Evolutionary conservation across 2,888 invertebrate genomes (phyloP).

Genomic region (Lepidochitona cinerea): DNA sequence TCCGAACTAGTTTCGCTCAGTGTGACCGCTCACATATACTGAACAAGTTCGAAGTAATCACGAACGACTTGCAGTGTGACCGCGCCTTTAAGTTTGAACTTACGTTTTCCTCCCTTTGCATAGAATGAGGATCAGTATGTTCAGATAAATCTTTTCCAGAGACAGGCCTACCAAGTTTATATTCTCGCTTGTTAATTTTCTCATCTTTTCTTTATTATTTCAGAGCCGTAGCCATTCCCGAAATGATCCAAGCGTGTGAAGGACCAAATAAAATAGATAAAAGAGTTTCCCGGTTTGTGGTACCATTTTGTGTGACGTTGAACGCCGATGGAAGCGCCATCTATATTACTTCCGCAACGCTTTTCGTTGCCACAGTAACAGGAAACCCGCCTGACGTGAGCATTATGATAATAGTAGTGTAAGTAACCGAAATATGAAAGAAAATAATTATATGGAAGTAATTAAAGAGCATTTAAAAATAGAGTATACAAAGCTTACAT

Average conservation of each 20-base stretch:
- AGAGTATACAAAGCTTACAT: no score
- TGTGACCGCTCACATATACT: no score
- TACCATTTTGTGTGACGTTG: constrained; percentile 61
- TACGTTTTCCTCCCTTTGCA: no score
- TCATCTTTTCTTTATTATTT: constrained; percentile 2
- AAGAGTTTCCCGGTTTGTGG: constrained; percentile 46
- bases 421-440: constrained; percentile 20
- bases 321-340: constrained; percentile 62
- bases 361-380: constrained; percentile 51
- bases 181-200: no score
- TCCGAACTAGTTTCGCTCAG: no score
- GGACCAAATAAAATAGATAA: constrained; percentile 51
- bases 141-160: no score
- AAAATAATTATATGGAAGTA: background rate
- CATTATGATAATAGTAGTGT: constrained; percentile 48
- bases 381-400: constrained; percentile 35
- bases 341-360: constrained; percentile 52
- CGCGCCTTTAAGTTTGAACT: no score
- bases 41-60: no score
- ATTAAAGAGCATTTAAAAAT: no score
- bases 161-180: no score
- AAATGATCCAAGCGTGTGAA: constrained; percentile 56
- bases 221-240: constrained; percentile 62
- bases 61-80: no score
- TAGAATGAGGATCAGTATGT: no score